Evolutionary conservation across 2,888 invertebrate species (phyloP), one percentile per base, ranked within the genome.

Genomic region (Iphiclides podalirius): DNA sequence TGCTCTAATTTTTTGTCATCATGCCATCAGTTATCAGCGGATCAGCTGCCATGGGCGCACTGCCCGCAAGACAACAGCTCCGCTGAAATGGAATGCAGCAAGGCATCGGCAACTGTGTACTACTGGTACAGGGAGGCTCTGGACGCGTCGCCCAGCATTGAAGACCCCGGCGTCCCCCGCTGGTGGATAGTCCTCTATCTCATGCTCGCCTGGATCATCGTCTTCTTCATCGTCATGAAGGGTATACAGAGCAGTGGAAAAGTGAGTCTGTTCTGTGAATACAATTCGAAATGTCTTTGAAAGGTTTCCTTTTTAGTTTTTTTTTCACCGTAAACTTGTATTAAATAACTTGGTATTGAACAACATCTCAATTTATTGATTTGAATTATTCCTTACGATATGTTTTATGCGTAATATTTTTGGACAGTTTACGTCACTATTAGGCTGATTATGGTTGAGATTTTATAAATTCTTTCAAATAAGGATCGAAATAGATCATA

Each of bases 211-310:
- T 98, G 98, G 98, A 79, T 94, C 40, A 91, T 97, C 58, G 97
- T 98, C 20, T 98, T 96, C 89, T 95, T 96, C 72, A 97, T 98
- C 70, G 96, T 98, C 37, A 97, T 97, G 96, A 96, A 96, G 79
- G 98, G 98, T 39, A 98, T 98, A 57, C 97, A 98, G 85, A 97
- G 97, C 65, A 97, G 97, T 57, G 98, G 98, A 67, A 97, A 97
- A 92, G 96, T 96, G 73, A 61, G 63, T n/a, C n/a, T n/a, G n/a
- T n/a, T n/a, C n/a, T n/a, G n/a, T n/a, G n/a, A 48, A 7, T 4
- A 1, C n/a, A 7, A 39, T 20, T 33, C 6, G 9, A 41, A 37
- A 4, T 47, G 33, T 34, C n/a, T 16, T 35, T n/a, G n/a, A n/a
- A n/a, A n/a, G n/a, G n/a, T n/a, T n/a, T n/a, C n/a, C n/a, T n/a